phyloP scores from a whole-genome alignment of 2,797 vertebrate genomes.

The Chlorospingus flavigularis region DNA sequence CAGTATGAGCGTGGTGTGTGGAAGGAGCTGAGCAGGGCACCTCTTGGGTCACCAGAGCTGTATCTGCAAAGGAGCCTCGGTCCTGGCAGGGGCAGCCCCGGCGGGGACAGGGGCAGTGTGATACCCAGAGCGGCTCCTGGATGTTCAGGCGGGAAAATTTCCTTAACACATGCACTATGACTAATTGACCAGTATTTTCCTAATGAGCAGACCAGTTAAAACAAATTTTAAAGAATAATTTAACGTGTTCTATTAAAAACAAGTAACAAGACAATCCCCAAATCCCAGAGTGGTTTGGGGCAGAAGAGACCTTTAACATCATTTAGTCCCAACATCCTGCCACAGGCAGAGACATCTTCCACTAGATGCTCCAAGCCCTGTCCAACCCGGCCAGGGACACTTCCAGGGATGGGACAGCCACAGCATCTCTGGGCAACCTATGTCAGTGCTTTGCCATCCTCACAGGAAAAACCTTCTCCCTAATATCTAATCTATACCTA shows the following conservation, averaged over 20 bases:
- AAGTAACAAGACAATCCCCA: neutral
- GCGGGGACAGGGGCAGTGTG: too few species aligned
- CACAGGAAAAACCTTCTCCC: neutral
- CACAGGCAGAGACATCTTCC: neutral
- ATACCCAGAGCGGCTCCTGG: neutral
- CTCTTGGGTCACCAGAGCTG: too few species aligned
- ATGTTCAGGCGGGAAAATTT: neutral
- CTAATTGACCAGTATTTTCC: neutral
- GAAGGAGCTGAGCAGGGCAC: neutral
- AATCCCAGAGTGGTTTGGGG: neutral
- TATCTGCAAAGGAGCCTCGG: too few species aligned
- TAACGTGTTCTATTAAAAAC: fast-evolving
- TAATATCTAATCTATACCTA: neutral
- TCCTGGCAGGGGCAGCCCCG: too few species aligned
- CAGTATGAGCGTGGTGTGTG: neutral
- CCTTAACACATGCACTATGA: neutral
- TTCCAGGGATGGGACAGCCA: neutral
- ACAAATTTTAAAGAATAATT: neutral
- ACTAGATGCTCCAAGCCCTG: too few species aligned
- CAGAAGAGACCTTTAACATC: neutral
- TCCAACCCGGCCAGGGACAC: neutral
- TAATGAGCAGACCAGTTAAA: fast-evolving
- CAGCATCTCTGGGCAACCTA: neutral
- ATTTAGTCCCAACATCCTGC: neutral
- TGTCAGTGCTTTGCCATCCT: neutral